Conservation (phyloP, 2,888 invertebrate genomes). For the Nezara viridula region DNA sequence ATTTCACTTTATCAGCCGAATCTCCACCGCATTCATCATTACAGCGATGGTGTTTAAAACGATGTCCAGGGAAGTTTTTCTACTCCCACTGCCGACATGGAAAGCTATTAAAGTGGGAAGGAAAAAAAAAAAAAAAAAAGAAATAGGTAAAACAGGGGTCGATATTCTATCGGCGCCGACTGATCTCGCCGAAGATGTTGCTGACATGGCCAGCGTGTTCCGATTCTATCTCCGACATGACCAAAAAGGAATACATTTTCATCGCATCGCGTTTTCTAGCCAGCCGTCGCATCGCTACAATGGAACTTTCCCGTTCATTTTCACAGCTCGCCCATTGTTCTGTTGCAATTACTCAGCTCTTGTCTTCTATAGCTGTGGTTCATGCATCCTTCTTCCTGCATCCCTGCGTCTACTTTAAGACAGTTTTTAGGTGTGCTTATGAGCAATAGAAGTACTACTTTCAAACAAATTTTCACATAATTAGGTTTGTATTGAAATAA, state of each 20-base stretch:
- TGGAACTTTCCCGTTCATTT: not conserved
- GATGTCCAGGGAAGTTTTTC: not conserved
- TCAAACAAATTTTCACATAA: too few species aligned
- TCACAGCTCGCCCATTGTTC: not conserved
- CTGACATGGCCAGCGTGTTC: conserved; percentile 32
- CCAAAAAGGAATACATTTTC: conserved; percentile 49
- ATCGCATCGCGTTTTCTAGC: conserved; percentile 20
- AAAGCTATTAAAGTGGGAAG: conserved; percentile 24
- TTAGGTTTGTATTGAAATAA: too few species aligned
- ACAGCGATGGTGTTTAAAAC: not conserved
- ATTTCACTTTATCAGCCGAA: not conserved
- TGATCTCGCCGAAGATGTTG: not conserved
- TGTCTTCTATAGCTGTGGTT: not conserved
- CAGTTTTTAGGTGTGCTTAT: too few species aligned
- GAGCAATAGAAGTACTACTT: too few species aligned
- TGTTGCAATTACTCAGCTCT: not conserved
- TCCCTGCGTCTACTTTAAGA: not conserved
- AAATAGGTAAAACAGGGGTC: not conserved
- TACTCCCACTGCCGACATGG: not conserved
- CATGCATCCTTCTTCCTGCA: not conserved
- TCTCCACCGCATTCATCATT: not conserved
- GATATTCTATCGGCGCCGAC: conserved; percentile 4
- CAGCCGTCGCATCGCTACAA: not conserved
- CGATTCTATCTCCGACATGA: conserved; percentile 53
- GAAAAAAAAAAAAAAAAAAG: not conserved